A percentile compares a stretch with the other conserved stretches of the same genome.
phyloP scores from a whole-genome alignment of 2,797 vertebrate species.

The Phataginus tricuspis region DNA sequence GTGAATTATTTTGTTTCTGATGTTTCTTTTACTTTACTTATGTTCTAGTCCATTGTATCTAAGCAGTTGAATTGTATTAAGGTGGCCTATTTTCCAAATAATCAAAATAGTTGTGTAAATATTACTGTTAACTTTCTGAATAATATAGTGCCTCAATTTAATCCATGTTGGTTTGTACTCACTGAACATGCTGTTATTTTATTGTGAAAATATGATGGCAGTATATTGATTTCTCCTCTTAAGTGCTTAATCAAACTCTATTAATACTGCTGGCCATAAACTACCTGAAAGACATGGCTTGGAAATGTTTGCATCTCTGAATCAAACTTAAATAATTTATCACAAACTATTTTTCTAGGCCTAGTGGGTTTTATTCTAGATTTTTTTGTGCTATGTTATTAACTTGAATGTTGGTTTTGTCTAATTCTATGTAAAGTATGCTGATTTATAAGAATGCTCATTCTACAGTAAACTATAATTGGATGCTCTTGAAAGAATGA shows the following conservation, averaged over 20 bases:
- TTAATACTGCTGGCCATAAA: constrained; percentile 81
- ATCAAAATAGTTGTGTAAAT: constrained; percentile 69
- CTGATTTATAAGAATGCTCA: constrained; percentile 94
- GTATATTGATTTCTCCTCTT: constrained; percentile 81
- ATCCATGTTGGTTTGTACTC: constrained; percentile 74
- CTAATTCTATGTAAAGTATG: constrained; percentile 92
- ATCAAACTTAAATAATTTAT: constrained; percentile 78
- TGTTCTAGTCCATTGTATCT: constrained; percentile 64
- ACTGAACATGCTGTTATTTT: constrained; percentile 74
- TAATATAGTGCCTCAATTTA: constrained; percentile 76
- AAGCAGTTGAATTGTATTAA: constrained; percentile 60
- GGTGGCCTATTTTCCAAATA: constrained; percentile 63
- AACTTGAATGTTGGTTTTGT: constrained; percentile 90
- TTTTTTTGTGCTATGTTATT: constrained; percentile 85
- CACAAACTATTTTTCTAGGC: constrained; percentile 65
- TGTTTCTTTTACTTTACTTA: constrained; percentile 63
- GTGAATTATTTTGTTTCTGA: constrained; percentile 68
- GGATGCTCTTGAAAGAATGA: constrained; percentile 99
- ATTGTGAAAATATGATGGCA: constrained; percentile 85
- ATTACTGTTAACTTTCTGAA: constrained; percentile 76
- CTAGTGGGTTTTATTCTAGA: constrained; percentile 55
- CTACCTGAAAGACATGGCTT: constrained; percentile 73
- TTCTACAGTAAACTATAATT: constrained; percentile 97
- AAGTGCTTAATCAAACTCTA: constrained; percentile 87
- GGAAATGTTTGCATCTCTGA: constrained; percentile 72